Conservation (phyloP, 2,113 vertebrate genomes). For the Romanogobio albipinnatus region DNA sequence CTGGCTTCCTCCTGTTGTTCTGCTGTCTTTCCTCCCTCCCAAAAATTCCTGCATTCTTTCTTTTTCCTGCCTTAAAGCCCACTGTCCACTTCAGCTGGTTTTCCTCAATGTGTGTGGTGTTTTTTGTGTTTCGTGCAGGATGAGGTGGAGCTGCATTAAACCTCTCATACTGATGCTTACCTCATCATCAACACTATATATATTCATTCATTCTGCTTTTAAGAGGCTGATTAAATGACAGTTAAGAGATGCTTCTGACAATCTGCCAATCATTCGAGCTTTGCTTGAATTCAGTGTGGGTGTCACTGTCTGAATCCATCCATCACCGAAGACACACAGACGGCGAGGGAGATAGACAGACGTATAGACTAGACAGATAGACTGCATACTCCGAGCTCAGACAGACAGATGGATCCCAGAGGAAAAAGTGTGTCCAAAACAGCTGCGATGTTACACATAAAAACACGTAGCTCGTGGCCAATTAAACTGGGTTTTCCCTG, state of each 20-base stretch:
- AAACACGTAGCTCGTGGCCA: background rate
- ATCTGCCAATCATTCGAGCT: background rate
- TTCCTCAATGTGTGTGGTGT: constrained; percentile 10
- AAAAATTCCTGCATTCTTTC: constrained; percentile 44
- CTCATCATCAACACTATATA: background rate
- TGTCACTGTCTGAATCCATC: background rate
- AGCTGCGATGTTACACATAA: constrained; percentile 28
- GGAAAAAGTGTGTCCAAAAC: constrained; percentile 7
- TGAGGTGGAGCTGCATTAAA: background rate
- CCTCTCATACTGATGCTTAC: background rate
- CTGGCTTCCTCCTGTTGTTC: constrained; percentile 17
- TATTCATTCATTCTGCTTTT: background rate
- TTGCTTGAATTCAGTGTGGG: background rate
- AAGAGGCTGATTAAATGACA: background rate
- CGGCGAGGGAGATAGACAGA: background rate
- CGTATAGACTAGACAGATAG: constrained; percentile 22
- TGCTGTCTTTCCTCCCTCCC: constrained; percentile 20
- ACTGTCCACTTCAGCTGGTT: background rate
- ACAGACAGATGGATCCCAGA: constrained; percentile 16
- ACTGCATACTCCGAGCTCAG: constrained; percentile 2
- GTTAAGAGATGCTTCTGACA: background rate
- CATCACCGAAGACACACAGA: background rate
- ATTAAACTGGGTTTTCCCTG: constrained; percentile 27
- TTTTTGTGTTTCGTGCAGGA: background rate
- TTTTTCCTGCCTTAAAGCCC: constrained; percentile 16